phyloP scores from a whole-genome alignment of 2,888 invertebrate species.

The Phragmatobia fuliginosa region DNA sequence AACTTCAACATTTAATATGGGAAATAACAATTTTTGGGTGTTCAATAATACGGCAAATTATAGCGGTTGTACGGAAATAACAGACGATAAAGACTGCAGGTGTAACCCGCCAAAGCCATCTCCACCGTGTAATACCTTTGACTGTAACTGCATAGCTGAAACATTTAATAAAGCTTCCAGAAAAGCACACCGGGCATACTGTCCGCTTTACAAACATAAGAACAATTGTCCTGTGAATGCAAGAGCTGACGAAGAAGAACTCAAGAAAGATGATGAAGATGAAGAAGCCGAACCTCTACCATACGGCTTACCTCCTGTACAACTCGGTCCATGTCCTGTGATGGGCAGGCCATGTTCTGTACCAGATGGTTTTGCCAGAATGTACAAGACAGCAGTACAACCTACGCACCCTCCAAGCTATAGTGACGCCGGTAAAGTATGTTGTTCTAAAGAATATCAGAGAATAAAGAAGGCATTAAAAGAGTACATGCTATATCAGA shows the following conservation, averaged over 20 bases:
- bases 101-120: slow-evolving; percentile 74
- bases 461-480: slow-evolving; percentile 79
- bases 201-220: slow-evolving; percentile 78
- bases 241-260: slow-evolving; percentile 68
- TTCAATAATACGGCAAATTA: slow-evolving; percentile 52
- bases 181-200: slow-evolving; percentile 74
- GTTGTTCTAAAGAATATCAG: slow-evolving; percentile 81
- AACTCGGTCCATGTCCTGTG: slow-evolving; percentile 81
- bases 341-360: slow-evolving; percentile 78
- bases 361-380: slow-evolving; percentile 80
- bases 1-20: slow-evolving; percentile 43
- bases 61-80: slow-evolving; percentile 61
- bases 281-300: slow-evolving; percentile 75
- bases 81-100: slow-evolving; percentile 74
- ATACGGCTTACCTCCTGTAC: slow-evolving; percentile 78
- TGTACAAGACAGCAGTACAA: slow-evolving; percentile 74
- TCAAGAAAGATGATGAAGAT: slow-evolving; percentile 73
- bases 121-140: slow-evolving; percentile 77
- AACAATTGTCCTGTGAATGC: slow-evolving; percentile 72
- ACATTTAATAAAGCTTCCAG: slow-evolving; percentile 62
- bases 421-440: slow-evolving; percentile 78
- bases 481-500: slow-evolving; percentile 75
- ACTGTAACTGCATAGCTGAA: slow-evolving; percentile 75
- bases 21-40: slow-evolving; percentile 45
- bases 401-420: slow-evolving; percentile 73